Percentiles rank a stretch among this genome's conserved stretches.
These are phyloP conservation scores for Drosophila mercatorum DNA, from an alignment of 2,888 invertebrate genomes.

Conservation along the genomic window DNA sequence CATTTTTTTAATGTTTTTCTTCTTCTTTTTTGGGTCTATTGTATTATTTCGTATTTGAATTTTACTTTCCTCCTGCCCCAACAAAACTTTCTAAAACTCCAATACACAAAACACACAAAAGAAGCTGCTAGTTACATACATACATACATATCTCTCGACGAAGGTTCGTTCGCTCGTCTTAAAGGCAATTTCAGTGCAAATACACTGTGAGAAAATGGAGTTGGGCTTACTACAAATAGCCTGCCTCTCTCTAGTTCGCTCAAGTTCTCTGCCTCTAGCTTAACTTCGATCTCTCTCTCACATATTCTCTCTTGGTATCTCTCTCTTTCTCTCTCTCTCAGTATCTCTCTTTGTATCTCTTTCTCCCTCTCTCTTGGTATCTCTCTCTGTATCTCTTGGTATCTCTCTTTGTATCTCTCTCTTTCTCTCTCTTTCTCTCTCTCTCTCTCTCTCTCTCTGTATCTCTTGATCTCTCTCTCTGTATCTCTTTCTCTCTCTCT, in stretches of 20 bases:
- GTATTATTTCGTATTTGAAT: slow-evolving; percentile 10
- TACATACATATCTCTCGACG: neutral
- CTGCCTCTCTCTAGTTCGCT: too few species aligned
- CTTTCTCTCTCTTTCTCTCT: too few species aligned
- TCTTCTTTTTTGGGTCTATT: neutral
- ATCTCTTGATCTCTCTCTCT: too few species aligned
- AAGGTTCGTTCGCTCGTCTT: neutral
- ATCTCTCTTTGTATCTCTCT: too few species aligned
- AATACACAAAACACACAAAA: slow-evolving; percentile 1
- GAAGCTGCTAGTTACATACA: neutral
- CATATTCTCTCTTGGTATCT: neutral
- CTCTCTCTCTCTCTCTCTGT: too few species aligned
- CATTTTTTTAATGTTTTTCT: slow-evolving; percentile 7
- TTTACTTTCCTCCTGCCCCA: slow-evolving; percentile 22
- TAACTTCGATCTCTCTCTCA: too few species aligned
- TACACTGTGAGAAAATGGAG: neutral
- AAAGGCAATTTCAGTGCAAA: neutral
- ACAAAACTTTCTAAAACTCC: slow-evolving; percentile 32
- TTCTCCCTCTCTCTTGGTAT: too few species aligned
- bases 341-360: too few species aligned
- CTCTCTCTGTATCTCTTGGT: too few species aligned
- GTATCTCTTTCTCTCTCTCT: too few species aligned
- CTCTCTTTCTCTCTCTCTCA: neutral
- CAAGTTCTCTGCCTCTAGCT: too few species aligned
- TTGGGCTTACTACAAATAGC: neutral